phyloP scores from a whole-genome alignment of 2,888 invertebrate genomes.

The Choreutis nemorana region DNA sequence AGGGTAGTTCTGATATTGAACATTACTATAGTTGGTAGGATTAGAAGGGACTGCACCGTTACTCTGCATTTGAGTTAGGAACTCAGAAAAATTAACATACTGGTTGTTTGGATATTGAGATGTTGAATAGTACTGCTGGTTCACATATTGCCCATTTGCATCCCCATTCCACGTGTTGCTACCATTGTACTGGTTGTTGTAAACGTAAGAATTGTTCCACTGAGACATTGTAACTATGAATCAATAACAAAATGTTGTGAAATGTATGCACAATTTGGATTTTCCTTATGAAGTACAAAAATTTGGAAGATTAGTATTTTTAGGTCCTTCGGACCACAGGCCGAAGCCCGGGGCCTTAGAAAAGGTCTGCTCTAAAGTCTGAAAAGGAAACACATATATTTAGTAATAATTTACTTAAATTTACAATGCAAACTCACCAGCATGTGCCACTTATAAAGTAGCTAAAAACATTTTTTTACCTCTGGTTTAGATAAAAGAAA shows the following conservation, averaged over 20 bases:
- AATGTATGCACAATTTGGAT: conserved; percentile 6
- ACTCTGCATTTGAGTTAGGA: conserved; percentile 46
- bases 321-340: conserved; percentile 44
- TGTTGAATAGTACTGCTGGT: conserved; percentile 37
- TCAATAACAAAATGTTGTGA: conserved; percentile 20
- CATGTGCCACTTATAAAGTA: conserved; percentile 29
- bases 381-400: conserved; percentile 21
- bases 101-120: conserved; percentile 34
- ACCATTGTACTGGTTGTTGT: conserved; percentile 44
- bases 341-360: conserved; percentile 49
- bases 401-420: conserved; percentile 16
- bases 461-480: conserved; percentile 26
- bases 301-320: conserved; percentile 13
- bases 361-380: conserved; percentile 22
- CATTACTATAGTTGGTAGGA: conserved; percentile 27
- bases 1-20: conserved; percentile 38
- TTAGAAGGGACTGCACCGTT: conserved; percentile 23
- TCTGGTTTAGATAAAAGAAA: conserved; percentile 21
- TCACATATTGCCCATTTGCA: conserved; percentile 33
- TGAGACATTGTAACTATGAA: conserved; percentile 42
- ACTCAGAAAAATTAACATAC: conserved; percentile 55
- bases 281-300: conserved; percentile 16
- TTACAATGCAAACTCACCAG: conserved; percentile 19
- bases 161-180: conserved; percentile 39
- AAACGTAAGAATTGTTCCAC: conserved; percentile 52